Evolutionary conservation across 2,888 invertebrate genomes (phyloP), one percentile per base, ranked within the genome.

Genomic region (Agrotis ipsilon): DNA sequence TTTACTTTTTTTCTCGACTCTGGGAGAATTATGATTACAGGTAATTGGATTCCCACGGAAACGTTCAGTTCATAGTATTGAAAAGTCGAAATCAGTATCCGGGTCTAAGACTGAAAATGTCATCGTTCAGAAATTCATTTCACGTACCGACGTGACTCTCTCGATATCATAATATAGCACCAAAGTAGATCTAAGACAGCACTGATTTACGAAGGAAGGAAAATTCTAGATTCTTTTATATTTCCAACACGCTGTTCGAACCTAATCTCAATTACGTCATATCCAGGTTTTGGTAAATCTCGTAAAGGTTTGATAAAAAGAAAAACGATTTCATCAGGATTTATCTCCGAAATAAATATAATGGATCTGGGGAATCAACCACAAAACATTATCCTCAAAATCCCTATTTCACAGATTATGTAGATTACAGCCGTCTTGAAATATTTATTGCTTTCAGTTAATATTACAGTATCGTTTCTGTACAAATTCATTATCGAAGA

Each of bases 401-500:
- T 65, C 21, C 48, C 39, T 21, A 24, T 45, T 48, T n/a, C n/a
- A 43, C 21, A 49, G 27, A 74, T 49, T 74, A 55, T 24, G n/a
- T 14, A 55, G 16, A 55, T 49, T 55, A 45, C 9, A 48, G 16
- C 43, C n/a, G 13, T 16, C 27, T 55, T 21, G 21, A 72, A 32
- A 72, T 75, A 75, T 78, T 63, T 51, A 55, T 75, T 32, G 58
- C 54, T 48, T 39, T n/a, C 43, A 32, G 24, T 43, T 65, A 48
- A 78, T 72, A 72, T 51, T 46, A 61, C 27, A 48, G 66, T 61
- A 61, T 48, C 46, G 52, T 66, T 69, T 58, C 45, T 21, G n/a
- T 46, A 21, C 49, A 57, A 81, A 81, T 63, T 66, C 45, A 63
- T 68, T 76, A 72, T 49, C 63, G 32, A 46, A 76, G 51, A 66